These are phyloP conservation scores for Patagioenas fasciata DNA, from an alignment of 2,113 vertebrate genomes.

Conservation along the genomic window DNA sequence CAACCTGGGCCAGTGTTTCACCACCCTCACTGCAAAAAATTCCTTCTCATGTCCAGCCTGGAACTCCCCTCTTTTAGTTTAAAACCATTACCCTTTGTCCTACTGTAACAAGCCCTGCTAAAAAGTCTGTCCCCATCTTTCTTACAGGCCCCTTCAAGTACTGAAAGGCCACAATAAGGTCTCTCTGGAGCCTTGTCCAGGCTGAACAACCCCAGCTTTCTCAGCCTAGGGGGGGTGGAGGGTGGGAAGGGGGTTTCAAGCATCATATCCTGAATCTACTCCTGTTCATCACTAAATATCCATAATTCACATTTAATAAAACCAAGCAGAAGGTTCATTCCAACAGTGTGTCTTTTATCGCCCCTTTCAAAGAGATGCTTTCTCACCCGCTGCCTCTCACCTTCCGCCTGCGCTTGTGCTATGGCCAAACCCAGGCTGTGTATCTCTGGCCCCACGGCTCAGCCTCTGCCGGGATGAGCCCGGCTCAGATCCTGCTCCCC, in stretches of 20 bases:
- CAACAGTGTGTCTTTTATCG: background rate
- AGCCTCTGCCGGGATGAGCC: background rate
- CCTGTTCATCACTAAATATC: background rate
- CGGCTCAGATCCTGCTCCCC: background rate
- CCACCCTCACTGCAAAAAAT: no score
- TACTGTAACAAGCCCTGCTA: no score
- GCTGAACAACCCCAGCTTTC: no score
- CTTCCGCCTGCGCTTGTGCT: background rate
- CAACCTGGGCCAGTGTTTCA: no score
- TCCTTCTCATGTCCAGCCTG: no score
- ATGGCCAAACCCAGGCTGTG: background rate
- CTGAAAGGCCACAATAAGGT: no score
- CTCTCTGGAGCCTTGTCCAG: no score
- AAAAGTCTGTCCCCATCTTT: no score
- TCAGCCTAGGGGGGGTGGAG: background rate
- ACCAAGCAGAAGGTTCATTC: background rate
- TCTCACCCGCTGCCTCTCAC: background rate
- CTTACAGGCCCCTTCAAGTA: no score
- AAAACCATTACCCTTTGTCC: no score
- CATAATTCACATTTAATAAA: background rate
- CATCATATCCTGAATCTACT: background rate
- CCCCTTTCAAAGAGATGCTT: background rate
- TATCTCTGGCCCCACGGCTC: background rate
- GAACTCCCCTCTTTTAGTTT: no score
- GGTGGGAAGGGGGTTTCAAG: background rate